Percentiles rank a stretch among this genome's conserved stretches.
Evolutionary conservation across 2,797 vertebrate genomes (phyloP).

Genomic region (Brotula barbata): DNA sequence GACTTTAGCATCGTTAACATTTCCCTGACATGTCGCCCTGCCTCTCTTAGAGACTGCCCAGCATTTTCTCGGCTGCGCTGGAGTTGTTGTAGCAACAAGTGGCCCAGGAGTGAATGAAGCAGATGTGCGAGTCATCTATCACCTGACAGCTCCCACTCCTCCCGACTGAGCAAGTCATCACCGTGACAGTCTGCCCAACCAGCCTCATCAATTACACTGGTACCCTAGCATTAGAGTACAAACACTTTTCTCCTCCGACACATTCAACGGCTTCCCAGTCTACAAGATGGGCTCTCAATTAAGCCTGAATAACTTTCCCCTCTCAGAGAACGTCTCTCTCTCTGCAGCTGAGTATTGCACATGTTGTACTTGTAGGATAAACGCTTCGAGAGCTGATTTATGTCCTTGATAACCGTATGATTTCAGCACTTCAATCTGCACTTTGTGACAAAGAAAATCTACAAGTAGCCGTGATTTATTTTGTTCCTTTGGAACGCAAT

Average conservation of each 20-base stretch:
- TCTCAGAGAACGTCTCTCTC: conserved; percentile 67
- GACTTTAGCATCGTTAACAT: conserved; percentile 85
- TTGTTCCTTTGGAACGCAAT: conserved; percentile 25
- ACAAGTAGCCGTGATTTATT: conserved; percentile 28
- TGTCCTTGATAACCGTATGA: conserved; percentile 32
- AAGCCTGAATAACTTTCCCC: conserved; percentile 73
- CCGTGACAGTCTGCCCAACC: conserved; percentile 79
- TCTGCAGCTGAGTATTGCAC: conserved; percentile 23
- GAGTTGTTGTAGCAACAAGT: conserved; percentile 91
- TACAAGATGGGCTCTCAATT: conserved; percentile 75
- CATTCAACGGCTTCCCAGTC: conserved; percentile 73
- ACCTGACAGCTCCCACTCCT: conserved; percentile 81
- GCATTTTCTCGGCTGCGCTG: conserved; percentile 84
- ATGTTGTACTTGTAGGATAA: conserved; percentile 52
- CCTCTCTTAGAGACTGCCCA: conserved; percentile 83
- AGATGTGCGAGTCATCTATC: conserved; percentile 88
- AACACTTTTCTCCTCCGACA: conserved; percentile 66
- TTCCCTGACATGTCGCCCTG: conserved; percentile 78
- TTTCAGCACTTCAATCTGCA: conserved; percentile 31
- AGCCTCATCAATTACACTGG: conserved; percentile 75
- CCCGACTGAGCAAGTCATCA: conserved; percentile 88
- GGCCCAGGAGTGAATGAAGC: conserved; percentile 87
- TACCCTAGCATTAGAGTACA: conserved; percentile 74
- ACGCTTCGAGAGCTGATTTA: conserved; percentile 49
- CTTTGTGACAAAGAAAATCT: conserved; percentile 10